Evolutionary conservation across 2,113 vertebrate species (phyloP), one percentile per base, ranked within the genome.

Genomic region (Alexandromys fortis): DNA sequence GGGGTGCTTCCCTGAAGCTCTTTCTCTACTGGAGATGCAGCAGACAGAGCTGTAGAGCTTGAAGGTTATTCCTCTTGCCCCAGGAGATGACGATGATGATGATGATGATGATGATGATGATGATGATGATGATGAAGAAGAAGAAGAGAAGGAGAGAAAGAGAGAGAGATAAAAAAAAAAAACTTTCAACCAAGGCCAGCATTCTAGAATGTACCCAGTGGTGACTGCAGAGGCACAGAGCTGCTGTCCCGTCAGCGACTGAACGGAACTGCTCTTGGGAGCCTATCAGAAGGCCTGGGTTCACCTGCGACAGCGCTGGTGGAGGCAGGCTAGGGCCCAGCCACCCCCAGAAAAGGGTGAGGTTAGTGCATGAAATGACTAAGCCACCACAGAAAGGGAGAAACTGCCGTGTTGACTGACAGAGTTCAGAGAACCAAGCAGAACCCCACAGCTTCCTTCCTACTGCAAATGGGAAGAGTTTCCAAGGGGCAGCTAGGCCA

Each of bases 231-330:
- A 45, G 67, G 30, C 42, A 21, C 12, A 24, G 63, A n/a, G 83
- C 67, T 17, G 42, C 30, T 67, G 58, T 28, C 49, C 86, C 87
- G 30, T 12, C 21, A 45, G 85, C 11, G 5, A 13, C 24, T 0
- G 7, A 19, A 65, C 38, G 83, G 38, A 72, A 45, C 4, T 38
- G 52, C 68, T 92, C 73, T 14, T 7, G 28, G 55, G 45, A 30
- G 75, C 30, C 30, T 47, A 13, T 65, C 47, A 0, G 33, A 8
- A 28, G 0, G 33, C 5, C 21, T 16, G 33, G 0, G n/a, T 11
- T 52, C 16, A 10, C 65, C 65, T 16, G 7, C 0, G 35, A 35
- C 52, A 35, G 9, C 4, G 0, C 70, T 8, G 21, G 33, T 26
- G 38, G 47, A 38, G 38, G 30, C 63, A 61, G 13, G 9, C 35